Evolutionary conservation across 1,140 invertebrate genomes (phyloP), one percentile per base, ranked within the genome.

Genomic region (Anastatus disparis): DNA sequence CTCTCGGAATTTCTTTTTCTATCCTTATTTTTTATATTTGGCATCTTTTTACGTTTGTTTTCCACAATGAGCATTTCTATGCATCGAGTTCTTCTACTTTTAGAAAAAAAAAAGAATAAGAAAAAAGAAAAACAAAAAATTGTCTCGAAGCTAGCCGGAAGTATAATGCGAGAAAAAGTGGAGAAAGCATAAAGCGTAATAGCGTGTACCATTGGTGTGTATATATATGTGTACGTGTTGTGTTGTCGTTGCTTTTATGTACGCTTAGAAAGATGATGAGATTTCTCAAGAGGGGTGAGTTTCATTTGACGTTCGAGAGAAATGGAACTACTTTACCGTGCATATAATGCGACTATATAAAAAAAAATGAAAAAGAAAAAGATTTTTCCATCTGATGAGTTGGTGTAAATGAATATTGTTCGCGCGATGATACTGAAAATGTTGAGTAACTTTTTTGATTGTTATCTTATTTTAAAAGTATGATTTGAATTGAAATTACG

Each of bases 11-110:
- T n/a, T n/a, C n/a, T n/a, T n/a, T n/a, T n/a, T n/a, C n/a, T n/a
- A n/a, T n/a, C n/a, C n/a, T n/a, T n/a, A n/a, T n/a, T 27, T 52
- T 26, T 52, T 40, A 17, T 22, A 15, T 59, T 56, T 24, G n/a
- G 50, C 50, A 6, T 35, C 31, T 4, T 35, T 35, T 10, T 10
- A 6, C 31, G 4, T 35, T 10, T 35, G 10, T 35, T 6, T 46
- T 46, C 42, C 15, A 4, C 42, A 20, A 46, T 46, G 42, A 13
- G 2, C 12, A 52, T 27, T 56, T 46, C 38, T 71, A 52, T 62
- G 68, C 24, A 44, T 42, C 67, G 42, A 48, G 61, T 68, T 44
- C 66, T 73, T 62, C 62, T 58, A n/a, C n/a, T n/a, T n/a, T n/a
- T n/a, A n/a, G n/a, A n/a, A n/a, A n/a, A n/a, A n/a, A n/a, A n/a